These are phyloP conservation scores for Arrhopalites spinosus DNA, from an alignment of 2,888 invertebrate genomes.

Conservation along the genomic window DNA sequence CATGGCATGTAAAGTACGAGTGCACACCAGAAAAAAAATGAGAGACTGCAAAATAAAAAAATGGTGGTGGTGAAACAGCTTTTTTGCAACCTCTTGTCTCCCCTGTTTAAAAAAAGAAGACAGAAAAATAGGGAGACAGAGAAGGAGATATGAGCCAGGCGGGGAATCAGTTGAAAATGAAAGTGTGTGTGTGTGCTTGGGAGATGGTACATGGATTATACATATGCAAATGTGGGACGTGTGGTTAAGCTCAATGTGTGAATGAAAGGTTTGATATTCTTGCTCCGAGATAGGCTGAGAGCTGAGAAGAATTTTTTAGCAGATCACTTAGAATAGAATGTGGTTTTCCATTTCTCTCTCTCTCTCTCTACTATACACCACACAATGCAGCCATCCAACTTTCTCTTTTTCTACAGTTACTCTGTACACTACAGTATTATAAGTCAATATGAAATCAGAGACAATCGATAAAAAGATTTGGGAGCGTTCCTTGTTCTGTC, in stretches of 20 bases:
- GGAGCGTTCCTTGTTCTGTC: too few relatives aligned
- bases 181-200: not conserved
- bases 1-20: too few relatives aligned
- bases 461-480: slow-evolving; percentile 8
- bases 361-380: not conserved
- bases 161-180: too few relatives aligned
- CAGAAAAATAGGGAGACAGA: too few relatives aligned
- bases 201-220: not conserved
- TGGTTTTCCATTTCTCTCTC: not conserved
- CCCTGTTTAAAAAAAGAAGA: not conserved
- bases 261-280: slow-evolving; percentile 36
- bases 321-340: slow-evolving; percentile 24
- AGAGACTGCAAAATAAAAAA: too few relatives aligned
- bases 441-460: slow-evolving; percentile 11
- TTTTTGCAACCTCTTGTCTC: too few relatives aligned
- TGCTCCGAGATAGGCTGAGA: slow-evolving; percentile 24
- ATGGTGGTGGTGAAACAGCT: too few relatives aligned
- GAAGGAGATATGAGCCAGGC: too few relatives aligned
- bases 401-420: not conserved
- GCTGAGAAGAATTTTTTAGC: slow-evolving; percentile 34
- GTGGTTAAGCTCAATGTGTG: slow-evolving; percentile 8
- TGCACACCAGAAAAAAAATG: too few relatives aligned
- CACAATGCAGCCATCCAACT: not conserved
- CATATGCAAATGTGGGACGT: not conserved
- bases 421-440: not conserved